Base-by-base conservation (phyloP, 2,113 vertebrate genomes). In the Capra hircus region DNA sequence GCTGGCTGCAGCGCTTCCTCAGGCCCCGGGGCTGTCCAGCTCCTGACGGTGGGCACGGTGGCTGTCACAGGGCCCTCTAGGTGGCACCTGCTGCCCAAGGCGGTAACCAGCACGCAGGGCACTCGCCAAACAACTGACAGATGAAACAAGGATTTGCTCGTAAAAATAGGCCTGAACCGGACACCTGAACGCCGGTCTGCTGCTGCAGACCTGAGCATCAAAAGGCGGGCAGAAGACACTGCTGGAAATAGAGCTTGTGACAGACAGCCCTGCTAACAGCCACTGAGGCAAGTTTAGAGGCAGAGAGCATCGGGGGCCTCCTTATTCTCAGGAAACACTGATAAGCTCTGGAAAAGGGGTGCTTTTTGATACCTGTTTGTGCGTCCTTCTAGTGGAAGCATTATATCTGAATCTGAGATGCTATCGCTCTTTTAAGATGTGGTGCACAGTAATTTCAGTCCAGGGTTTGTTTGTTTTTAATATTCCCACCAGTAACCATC, bases 51-150 rank as follows among this genome's bases (percentile, higher is more conserved):
- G 67, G 19, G 67, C 40, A 55, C 6, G 2, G 88, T 77, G 48
- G 81, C 67, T 40, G 90, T 85, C 81, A 48, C 53, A 50, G 43
- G 80, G 57, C 43, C 93, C 95, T 95, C 88, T 97, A 95, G 95
- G 67, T 96, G 95, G 92, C 93, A 98, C 43, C 77, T 95, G 95
- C 81, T 62, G 88, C 55, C 93, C 88, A 25, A 96, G 88, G 90
- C 94, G 97, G 84, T 28, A 80, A 62, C 27, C 4, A 62, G 90
- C 95, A 27, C 14, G 4, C 52, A 7, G 0, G 59, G 62, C 13
- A 17, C 84, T 92, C 52, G 7, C 67, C 87, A 84, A 48, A 64
- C 67, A 52, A 91, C 27, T 28, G 94, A n/a, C 74, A 91, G 84
- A 77, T 28, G 57, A 84, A 96, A 88, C n/a, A 57, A 94, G 67